Conservation (phyloP, 2,797 vertebrate genomes). For the Lemur catta region DNA sequence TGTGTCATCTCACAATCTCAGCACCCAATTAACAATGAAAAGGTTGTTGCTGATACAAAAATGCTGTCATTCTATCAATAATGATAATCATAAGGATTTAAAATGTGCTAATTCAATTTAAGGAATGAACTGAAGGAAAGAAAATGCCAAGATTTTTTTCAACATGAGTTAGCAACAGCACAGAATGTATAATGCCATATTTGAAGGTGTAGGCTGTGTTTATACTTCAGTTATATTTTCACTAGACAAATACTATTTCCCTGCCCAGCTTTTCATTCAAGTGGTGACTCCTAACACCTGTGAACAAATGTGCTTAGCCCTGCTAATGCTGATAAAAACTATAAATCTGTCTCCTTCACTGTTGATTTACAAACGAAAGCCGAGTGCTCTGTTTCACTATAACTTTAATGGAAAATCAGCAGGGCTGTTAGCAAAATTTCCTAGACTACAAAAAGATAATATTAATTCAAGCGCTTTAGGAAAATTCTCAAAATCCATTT, state of each 20-base stretch:
- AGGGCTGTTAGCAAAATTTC: constrained; percentile 39
- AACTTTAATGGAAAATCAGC: constrained; percentile 62
- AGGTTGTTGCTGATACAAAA: neutral
- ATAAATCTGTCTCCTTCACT: constrained; percentile 45
- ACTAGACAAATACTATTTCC: constrained; percentile 7
- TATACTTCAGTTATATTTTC: neutral
- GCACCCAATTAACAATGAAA: neutral
- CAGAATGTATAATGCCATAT: neutral
- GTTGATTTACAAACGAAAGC: neutral
- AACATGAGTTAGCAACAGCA: neutral
- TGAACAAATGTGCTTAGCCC: constrained; percentile 54
- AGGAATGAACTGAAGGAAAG: constrained; percentile 22
- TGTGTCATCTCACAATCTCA: neutral
- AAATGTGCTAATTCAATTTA: neutral
- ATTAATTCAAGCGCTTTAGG: constrained; percentile 50
- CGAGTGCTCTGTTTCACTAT: neutral
- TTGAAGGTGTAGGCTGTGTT: neutral
- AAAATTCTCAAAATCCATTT: constrained; percentile 23
- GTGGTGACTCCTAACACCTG: constrained; percentile 49
- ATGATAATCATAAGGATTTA: neutral
- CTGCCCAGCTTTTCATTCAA: constrained; percentile 54
- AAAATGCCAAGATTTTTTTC: neutral
- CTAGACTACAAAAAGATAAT: constrained; percentile 47
- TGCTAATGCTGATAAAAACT: constrained; percentile 60
- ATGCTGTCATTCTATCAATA: neutral